Percentiles rank a stretch among this genome's conserved stretches.
These are phyloP conservation scores for Achroia grisella DNA, from an alignment of 1,140 invertebrate genomes.

Conservation along the genomic window DNA sequence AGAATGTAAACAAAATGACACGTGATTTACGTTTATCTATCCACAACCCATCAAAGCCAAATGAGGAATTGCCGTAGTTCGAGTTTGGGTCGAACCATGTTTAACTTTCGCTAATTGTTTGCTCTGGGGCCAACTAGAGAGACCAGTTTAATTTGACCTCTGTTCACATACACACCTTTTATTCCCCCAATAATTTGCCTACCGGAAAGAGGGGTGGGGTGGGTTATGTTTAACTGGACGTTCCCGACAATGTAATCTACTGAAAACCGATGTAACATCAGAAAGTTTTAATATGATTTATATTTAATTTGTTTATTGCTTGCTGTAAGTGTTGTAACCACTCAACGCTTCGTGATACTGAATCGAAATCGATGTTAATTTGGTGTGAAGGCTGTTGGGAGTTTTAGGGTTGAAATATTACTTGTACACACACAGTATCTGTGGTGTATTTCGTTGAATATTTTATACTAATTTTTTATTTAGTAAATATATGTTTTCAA, in stretches of 20 bases:
- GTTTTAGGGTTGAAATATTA: too few species aligned
- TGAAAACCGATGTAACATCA: slow-evolving; percentile 26
- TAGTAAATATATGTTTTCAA: too few species aligned
- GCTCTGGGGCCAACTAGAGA: slow-evolving; percentile 16
- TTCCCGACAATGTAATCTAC: slow-evolving; percentile 16
- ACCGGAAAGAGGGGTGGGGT: neutral
- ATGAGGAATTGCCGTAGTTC: slow-evolving; percentile 27
- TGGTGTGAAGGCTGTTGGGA: too few species aligned
- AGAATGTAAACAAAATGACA: slow-evolving; percentile 1
- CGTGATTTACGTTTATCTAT: neutral
- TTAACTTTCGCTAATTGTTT: slow-evolving; percentile 47
- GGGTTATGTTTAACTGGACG: slow-evolving; percentile 7
- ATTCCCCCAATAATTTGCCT: neutral
- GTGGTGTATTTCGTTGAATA: too few species aligned
- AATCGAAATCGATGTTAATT: too few species aligned
- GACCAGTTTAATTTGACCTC: slow-evolving; percentile 17
- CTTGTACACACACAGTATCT: too few species aligned
- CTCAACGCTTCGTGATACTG: too few species aligned
- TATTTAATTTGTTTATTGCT: slow-evolving; percentile 30
- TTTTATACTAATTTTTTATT: too few species aligned
- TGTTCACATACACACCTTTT: neutral
- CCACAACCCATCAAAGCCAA: slow-evolving; percentile 7
- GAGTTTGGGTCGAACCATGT: slow-evolving; percentile 31
- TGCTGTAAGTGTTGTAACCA: too few species aligned
- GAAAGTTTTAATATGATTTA: slow-evolving; percentile 36